phyloP scores from a whole-genome alignment of 2,113 vertebrate species.

The Nicator chloris region DNA sequence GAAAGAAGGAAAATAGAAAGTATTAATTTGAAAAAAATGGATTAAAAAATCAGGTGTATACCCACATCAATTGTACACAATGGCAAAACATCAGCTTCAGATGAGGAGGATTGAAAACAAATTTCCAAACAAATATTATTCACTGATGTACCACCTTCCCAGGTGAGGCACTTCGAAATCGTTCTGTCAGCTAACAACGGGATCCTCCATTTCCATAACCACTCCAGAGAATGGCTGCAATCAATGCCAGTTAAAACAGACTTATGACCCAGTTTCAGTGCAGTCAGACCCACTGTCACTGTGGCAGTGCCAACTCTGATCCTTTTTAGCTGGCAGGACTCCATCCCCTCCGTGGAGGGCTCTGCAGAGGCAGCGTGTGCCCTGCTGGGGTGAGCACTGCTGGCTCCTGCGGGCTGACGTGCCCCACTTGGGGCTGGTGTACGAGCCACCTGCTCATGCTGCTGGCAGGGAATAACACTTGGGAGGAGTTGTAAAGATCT shows the following conservation, averaged over 20 bases:
- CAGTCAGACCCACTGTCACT: not conserved
- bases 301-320: not conserved
- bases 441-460: not conserved
- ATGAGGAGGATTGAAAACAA: not conserved
- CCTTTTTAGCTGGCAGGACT: not conserved
- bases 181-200: accelerated
- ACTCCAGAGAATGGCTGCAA: not conserved
- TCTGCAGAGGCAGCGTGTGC: not conserved
- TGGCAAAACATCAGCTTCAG: not conserved
- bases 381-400: not conserved
- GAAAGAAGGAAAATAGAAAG: not conserved
- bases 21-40: not conserved
- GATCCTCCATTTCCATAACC: not conserved
- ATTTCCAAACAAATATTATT: not conserved
- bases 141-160: not conserved
- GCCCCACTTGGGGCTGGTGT: accelerated
- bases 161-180: not conserved
- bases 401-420: not conserved
- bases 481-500: not conserved
- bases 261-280: not conserved
- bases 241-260: not conserved
- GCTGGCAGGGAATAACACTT: not conserved
- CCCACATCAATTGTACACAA: not conserved
- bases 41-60: not conserved
- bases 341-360: accelerated